Conservation (phyloP, 2,797 vertebrate genomes). For the Coilia nasus region DNA sequence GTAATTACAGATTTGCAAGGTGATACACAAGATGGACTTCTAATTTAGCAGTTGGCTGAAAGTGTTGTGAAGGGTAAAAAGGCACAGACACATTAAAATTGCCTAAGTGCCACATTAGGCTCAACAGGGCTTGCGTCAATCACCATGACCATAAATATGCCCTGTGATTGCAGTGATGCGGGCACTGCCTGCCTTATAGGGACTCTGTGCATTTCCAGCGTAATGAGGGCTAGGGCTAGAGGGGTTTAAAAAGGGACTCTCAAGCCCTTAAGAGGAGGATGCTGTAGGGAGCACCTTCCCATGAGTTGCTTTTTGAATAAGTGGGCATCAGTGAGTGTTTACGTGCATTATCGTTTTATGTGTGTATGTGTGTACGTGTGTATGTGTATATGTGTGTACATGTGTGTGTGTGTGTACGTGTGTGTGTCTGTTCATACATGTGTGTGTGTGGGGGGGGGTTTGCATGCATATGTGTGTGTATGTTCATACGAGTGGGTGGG, state of each 20-base stretch:
- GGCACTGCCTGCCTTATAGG: background rate
- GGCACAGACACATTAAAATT: constrained; percentile 21
- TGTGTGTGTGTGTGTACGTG: background rate
- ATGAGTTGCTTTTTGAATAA: background rate
- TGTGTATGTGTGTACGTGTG: background rate
- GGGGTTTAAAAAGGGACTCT: background rate
- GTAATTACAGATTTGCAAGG: constrained; percentile 12
- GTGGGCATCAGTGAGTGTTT: background rate
- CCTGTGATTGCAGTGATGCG: background rate
- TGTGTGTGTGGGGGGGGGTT: background rate
- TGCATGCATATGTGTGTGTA: background rate
- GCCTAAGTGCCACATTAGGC: constrained; percentile 19
- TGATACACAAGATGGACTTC: background rate
- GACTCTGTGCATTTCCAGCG: background rate
- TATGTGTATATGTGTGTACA: background rate
- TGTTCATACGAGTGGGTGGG: background rate
- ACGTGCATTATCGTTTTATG: background rate
- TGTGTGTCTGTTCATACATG: background rate
- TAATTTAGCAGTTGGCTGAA: constrained; percentile 21
- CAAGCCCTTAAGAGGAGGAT: background rate
- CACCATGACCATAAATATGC: constrained; percentile 6
- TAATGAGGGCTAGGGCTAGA: background rate
- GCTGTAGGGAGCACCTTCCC: background rate
- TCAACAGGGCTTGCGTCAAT: background rate
- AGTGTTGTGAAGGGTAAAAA: constrained; percentile 25